Evolutionary conservation across 92 coral and sea anemone species (phyloP), one percentile per base, ranked within the genome.

Genomic region (Paramuricea clavata): DNA sequence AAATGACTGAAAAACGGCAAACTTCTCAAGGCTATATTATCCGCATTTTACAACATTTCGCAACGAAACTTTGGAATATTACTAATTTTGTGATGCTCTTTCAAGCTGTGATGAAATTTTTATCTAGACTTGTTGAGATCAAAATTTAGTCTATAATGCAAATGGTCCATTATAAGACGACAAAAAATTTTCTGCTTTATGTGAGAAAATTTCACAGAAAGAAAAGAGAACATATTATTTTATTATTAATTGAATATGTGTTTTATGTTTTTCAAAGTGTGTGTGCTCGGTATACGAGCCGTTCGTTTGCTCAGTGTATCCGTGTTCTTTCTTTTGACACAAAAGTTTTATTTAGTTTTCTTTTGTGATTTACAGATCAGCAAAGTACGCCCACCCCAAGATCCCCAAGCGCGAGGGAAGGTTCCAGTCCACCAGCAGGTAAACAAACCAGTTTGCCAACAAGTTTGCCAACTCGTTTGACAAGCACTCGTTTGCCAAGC

Each of bases 361-460:
- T 74, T 74, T 49, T 74, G 81, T 74, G 81, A 74, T 74, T 74
- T 74, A 49, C 81, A 74, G 81, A 74, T 74, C 81, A 74, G 60
- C 61, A 44, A 74, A 74, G 81, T 49, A 74, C 81, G 36, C 59
- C 59, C n/a, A 19, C 59, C 31, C 12, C 81, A 44, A 43, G 35
- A 74, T 15, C 81, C 31, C 39, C 39, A 28, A 28, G 13, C 21
- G 4, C 72, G 9, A 65, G 41, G 72, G 41, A 54, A 10, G 44
- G 0, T 56, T 6, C 26, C 15, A 56, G 64, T 65, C 21, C 68
- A 8, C n/a, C 72, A 28, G 23, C 39, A 30, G 72, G 72, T 65
- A 65, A 65, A 33, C 72, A 65, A 65, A 65, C 39, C 16, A 28
- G 72, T 65, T 65, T 65, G 39, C 72, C 72, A 65, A 65, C 72